Percentiles rank a stretch among this genome's conserved stretches.
phyloP scores from a whole-genome alignment of 2,113 vertebrate genomes.

The crab-eating macaque (Macaca fascicularis) region T2T-MFA8v1.1 NC_088384.1:74073501-74074000 shows the following conservation, averaged over 20 bases:
- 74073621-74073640: neutral
- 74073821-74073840: neutral
- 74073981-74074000: neutral
- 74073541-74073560: neutral
- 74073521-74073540: neutral
- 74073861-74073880: neutral
- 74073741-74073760: neutral
- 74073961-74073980: too few species aligned
- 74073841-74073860: neutral
- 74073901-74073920: neutral
- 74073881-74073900: neutral
- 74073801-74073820: neutral
- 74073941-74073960: neutral
- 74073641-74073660: neutral
- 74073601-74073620: neutral
- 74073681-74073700: neutral
- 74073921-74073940: neutral
- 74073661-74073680: neutral
- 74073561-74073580: neutral
- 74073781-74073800: neutral
- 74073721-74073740: neutral
- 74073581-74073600: neutral
- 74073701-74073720: neutral
- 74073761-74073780: neutral
- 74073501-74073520: too few species aligned